phyloP scores from a whole-genome alignment of 2,113 vertebrate species.

The Octodon degus region DNA sequence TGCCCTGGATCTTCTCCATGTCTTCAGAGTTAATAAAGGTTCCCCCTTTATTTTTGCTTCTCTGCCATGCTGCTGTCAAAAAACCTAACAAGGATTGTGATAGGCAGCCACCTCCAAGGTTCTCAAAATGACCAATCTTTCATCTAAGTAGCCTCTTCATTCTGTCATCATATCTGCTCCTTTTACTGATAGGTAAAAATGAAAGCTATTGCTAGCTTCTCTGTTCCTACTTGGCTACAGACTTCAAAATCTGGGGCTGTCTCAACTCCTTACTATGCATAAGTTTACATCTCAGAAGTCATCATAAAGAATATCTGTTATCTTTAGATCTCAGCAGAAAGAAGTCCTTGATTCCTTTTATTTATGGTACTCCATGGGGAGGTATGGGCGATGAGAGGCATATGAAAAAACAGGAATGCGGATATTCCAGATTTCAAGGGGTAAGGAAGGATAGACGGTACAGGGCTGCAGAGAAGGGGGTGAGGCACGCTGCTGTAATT shows the following conservation, averaged over 20 bases:
- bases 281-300: background rate
- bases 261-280: background rate
- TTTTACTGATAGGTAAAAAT: background rate
- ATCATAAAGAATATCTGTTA: background rate
- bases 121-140: background rate
- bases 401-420: background rate
- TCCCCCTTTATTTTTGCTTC: no score
- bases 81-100: background rate
- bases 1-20: no score
- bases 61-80: no score
- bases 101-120: background rate
- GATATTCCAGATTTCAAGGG: background rate
- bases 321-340: background rate
- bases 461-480: background rate
- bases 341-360: conserved; percentile 30
- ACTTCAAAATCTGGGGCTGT: background rate
- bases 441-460: background rate
- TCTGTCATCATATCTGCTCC: background rate
- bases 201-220: background rate
- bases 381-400: background rate
- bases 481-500: background rate
- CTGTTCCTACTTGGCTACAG: background rate
- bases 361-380: background rate
- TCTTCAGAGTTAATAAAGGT: no score
- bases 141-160: background rate